Evolutionary conservation across 2,113 vertebrate genomes (phyloP).

Genomic region (Otolemur garnettii): DNA sequence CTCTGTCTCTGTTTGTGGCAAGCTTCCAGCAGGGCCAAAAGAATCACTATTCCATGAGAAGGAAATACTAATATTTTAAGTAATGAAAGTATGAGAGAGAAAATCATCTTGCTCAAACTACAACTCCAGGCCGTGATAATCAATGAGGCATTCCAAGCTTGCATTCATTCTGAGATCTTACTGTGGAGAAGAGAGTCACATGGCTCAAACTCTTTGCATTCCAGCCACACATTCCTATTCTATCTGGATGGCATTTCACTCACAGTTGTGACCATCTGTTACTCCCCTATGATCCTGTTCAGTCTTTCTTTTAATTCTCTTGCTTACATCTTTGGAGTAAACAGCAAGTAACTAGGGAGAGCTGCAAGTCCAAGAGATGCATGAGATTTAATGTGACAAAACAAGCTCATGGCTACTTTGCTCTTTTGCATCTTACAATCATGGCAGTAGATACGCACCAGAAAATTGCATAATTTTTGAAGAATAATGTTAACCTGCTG

Average conservation of each 20-base stretch:
- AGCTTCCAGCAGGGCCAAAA: background rate
- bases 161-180: background rate
- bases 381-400: background rate
- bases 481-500: background rate
- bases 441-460: background rate
- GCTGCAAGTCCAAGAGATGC: background rate
- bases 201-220: background rate
- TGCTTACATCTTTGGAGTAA: background rate
- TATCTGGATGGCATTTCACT: background rate
- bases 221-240: background rate
- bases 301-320: background rate
- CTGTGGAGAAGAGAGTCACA: fast-evolving
- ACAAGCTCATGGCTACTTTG: too few species aligned
- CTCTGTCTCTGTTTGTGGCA: background rate
- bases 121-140: background rate
- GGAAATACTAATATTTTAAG: conserved; percentile 58
- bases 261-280: background rate
- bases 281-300: background rate
- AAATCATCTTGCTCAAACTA: conserved; percentile 57
- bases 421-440: background rate
- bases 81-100: conserved; percentile 66
- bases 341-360: background rate
- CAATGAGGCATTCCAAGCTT: background rate
- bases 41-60: conserved; percentile 74
- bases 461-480: background rate